Percentiles rank a stretch among this genome's conserved stretches.
Evolutionary conservation across 2,797 vertebrate species (phyloP).

Genomic region (Sebastes matsubarae): DNA sequence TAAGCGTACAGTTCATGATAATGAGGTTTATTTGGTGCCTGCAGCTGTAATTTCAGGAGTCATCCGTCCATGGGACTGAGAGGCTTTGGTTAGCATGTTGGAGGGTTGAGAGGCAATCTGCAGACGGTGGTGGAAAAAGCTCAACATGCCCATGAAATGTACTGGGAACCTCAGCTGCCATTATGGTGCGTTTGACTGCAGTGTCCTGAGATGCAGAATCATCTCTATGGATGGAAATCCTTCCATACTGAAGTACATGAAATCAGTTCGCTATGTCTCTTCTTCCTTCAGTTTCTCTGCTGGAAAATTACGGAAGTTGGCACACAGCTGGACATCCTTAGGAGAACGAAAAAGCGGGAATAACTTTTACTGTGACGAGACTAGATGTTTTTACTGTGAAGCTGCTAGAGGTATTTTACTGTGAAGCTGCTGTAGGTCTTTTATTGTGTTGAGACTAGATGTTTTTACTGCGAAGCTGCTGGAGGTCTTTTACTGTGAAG

Average conservation of each 20-base stretch:
- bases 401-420: no score
- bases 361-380: no score
- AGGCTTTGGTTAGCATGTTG: constrained; percentile 31
- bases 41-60: constrained; percentile 67
- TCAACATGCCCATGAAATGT: constrained; percentile 8
- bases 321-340: no score
- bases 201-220: background rate
- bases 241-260: no score
- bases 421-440: no score
- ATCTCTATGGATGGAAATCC: background rate
- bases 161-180: background rate
- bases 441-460: rapidly evolving
- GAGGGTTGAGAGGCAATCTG: background rate
- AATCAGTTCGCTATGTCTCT: no score
- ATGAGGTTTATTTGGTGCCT: constrained; percentile 58
- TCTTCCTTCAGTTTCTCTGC: no score
- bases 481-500: no score
- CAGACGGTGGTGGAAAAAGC: constrained; percentile 40
- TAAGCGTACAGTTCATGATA: constrained; percentile 43
- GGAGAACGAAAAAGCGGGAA: no score
- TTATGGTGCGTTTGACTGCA: background rate
- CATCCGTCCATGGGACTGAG: constrained; percentile 29
- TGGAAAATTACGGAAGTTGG: no score
- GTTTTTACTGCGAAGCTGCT: no score
- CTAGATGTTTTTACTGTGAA: no score